A percentile compares a stretch with the other conserved stretches of the same genome.
These are phyloP conservation scores for Beroe ovata DNA, from an alignment of 37 sponge, comb jelly and placozoan genomes.

Conservation along the genomic window DNA sequence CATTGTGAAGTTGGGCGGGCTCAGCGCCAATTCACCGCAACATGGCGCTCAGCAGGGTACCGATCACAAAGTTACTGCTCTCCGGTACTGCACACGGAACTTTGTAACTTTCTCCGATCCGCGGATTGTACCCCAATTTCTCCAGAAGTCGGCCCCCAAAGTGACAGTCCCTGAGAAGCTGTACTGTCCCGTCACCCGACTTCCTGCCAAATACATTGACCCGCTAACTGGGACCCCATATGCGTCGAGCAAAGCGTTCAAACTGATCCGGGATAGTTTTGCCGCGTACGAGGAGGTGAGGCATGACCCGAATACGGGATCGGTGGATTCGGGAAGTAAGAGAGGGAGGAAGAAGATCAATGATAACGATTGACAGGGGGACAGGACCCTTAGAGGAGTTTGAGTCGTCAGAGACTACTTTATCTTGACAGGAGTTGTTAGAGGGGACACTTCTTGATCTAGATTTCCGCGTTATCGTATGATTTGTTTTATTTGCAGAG, in stretches of 20 bases:
- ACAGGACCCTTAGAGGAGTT: too few species aligned
- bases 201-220: constrained; percentile 92
- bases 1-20: constrained; percentile 46
- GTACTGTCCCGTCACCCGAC: constrained; percentile 87
- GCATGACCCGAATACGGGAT: not conserved
- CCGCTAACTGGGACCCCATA: constrained; percentile 89
- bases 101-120: constrained; percentile 88
- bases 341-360: constrained; percentile 9
- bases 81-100: constrained; percentile 74
- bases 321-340: constrained; percentile 6
- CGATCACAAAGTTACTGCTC: constrained; percentile 66
- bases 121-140: constrained; percentile 69
- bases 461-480: too few species aligned
- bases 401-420: too few species aligned
- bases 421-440: too few species aligned
- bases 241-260: constrained; percentile 88
- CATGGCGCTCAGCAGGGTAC: constrained; percentile 3
- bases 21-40: constrained; percentile 33
- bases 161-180: constrained; percentile 39
- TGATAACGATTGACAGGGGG: not conserved
- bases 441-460: too few species aligned
- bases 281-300: constrained; percentile 45
- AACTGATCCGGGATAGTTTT: constrained; percentile 71
- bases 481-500: too few species aligned
- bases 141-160: constrained; percentile 45